Conservation (phyloP, 2,888 invertebrate species). For the Pachymerium ferrugineum region DNA sequence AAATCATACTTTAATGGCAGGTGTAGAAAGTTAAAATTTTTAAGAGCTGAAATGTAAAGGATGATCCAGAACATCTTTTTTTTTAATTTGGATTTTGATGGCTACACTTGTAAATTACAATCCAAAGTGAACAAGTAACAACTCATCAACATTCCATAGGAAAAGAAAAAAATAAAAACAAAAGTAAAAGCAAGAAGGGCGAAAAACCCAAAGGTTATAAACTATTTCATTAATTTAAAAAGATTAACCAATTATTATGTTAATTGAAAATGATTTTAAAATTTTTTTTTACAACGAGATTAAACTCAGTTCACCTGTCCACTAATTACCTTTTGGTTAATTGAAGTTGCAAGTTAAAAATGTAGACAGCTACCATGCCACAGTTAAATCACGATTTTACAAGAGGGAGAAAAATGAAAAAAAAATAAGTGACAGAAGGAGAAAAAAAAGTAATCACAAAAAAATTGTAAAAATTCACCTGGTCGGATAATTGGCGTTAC, state of each 20-base stretch:
- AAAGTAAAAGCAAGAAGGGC: no score
- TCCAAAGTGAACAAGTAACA: not conserved
- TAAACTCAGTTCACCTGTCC: not conserved
- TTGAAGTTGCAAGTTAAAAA: constrained; percentile 1
- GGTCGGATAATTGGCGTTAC: not conserved
- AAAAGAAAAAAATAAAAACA: no score
- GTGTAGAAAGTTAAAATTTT: not conserved
- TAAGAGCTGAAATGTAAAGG: not conserved
- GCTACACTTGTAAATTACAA: not conserved
- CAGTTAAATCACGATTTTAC: not conserved
- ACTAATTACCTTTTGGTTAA: constrained; percentile 13
- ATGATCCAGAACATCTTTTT: not conserved
- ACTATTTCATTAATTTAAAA: no score
- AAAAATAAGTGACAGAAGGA: not conserved
- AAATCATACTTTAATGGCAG: not conserved
- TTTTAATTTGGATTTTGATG: not conserved
- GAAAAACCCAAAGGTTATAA: no score
- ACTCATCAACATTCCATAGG: no score
- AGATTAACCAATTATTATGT: not conserved
- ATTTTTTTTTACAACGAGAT: no score
- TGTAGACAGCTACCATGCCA: not conserved
- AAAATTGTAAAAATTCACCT: not conserved
- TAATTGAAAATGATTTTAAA: not conserved
- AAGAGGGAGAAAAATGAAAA: not conserved
- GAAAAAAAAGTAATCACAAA: not conserved